Conservation (phyloP, 2,888 invertebrate genomes). For the Scaptomyza flava region DNA sequence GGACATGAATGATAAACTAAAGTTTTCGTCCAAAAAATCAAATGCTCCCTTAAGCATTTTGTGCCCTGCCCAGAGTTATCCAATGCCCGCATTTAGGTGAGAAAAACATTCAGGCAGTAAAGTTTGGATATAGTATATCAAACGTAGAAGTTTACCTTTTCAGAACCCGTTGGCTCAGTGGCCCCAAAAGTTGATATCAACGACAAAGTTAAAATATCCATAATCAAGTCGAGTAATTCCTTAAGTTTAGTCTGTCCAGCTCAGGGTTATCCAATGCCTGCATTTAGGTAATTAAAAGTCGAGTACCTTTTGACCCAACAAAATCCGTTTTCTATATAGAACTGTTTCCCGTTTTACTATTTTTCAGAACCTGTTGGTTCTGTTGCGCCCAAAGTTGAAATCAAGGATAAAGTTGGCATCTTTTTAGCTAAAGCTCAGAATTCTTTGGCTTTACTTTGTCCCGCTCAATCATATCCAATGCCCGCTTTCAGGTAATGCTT, state of each 20-base stretch:
- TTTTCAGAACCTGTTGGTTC: slow-evolving; percentile 85
- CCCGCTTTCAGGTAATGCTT: slow-evolving; percentile 85
- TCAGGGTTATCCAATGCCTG: slow-evolving; percentile 87
- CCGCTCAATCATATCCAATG: slow-evolving; percentile 89
- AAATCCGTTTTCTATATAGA: neutral
- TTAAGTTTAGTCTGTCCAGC: slow-evolving; percentile 89
- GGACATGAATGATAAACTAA: slow-evolving; percentile 87
- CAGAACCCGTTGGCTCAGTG: slow-evolving; percentile 85
- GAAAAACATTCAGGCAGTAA: slow-evolving; percentile 48
- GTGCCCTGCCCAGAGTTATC: slow-evolving; percentile 90
- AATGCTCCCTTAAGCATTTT: slow-evolving; percentile 42
- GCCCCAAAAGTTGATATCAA: slow-evolving; percentile 86
- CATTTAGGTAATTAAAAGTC: slow-evolving; percentile 66
- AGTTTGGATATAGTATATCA: neutral
- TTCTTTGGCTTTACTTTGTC: slow-evolving; percentile 86
- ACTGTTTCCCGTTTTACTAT: neutral
- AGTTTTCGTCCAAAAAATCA: slow-evolving; percentile 75
- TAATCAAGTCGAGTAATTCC: slow-evolving; percentile 77
- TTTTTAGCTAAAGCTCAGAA: slow-evolving; percentile 50
- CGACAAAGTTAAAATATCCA: slow-evolving; percentile 83
- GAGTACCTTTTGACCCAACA: slow-evolving; percentile 23
- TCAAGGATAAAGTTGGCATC: slow-evolving; percentile 85
- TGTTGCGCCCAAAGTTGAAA: slow-evolving; percentile 87
- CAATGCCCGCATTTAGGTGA: slow-evolving; percentile 87
- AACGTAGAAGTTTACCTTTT: neutral